Conservation (phyloP, 2,888 invertebrate genomes). For the Tenodera sinensis region DNA sequence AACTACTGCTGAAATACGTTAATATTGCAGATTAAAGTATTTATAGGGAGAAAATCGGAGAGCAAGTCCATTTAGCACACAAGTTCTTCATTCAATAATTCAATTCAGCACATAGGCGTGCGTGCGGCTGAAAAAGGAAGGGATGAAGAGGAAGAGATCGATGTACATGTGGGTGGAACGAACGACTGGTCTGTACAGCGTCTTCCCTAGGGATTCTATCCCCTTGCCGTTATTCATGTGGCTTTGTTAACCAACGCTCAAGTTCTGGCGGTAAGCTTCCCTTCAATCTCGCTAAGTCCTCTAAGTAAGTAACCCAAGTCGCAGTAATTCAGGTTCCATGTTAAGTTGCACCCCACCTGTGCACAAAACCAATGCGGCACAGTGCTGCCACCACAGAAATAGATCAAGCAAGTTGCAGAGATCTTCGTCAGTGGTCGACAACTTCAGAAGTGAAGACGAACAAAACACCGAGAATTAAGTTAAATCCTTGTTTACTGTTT, state of each 20-base stretch:
- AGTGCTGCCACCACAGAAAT: background rate
- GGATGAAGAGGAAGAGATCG: background rate
- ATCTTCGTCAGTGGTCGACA: background rate
- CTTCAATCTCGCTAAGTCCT: background rate
- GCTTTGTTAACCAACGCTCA: background rate
- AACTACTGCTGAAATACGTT: background rate
- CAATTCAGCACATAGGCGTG: no score
- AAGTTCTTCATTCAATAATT: no score
- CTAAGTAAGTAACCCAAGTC: background rate
- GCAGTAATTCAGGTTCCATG: background rate
- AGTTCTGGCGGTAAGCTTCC: background rate
- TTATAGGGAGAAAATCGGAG: background rate
- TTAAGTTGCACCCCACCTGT: background rate
- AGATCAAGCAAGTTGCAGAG: background rate
- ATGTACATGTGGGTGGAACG: background rate
- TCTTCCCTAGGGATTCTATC: background rate
- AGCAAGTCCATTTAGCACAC: background rate
- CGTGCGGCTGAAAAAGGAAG: background rate
- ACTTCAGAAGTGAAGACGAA: no score
- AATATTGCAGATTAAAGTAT: background rate
- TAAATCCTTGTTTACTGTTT: no score
- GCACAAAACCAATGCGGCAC: no score
- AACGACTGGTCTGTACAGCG: background rate
- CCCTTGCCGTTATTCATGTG: background rate
- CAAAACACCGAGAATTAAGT: no score